These are phyloP conservation scores for Chanos chanos DNA, from an alignment of 2,797 vertebrate genomes.

Conservation along the genomic window DNA sequence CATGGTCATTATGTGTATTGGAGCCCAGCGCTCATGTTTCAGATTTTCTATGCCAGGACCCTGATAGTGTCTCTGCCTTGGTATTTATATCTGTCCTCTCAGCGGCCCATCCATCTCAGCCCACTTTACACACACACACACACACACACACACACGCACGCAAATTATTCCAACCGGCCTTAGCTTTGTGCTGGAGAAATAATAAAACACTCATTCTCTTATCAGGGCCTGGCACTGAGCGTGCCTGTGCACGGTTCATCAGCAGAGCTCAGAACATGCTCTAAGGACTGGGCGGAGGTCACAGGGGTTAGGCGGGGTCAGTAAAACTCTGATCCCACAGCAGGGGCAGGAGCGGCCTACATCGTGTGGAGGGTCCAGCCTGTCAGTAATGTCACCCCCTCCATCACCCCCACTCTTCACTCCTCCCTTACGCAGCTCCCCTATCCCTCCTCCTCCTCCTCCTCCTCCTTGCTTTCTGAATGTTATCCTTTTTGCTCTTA, in stretches of 20 bases:
- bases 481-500: slow-evolving; percentile 74
- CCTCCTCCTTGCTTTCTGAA: slow-evolving; percentile 63
- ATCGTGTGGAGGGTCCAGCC: not conserved
- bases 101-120: slow-evolving; percentile 24
- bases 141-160: not conserved
- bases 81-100: slow-evolving; percentile 34
- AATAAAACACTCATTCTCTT: slow-evolving; percentile 56
- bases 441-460: slow-evolving; percentile 55
- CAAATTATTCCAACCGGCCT: not conserved
- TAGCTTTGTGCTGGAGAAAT: slow-evolving; percentile 24
- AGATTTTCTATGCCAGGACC: slow-evolving; percentile 1
- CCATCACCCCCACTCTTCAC: not conserved
- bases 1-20: slow-evolving; percentile 20
- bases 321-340: slow-evolving; percentile 48
- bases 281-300: slow-evolving; percentile 48
- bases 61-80: not conserved
- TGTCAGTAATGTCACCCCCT: not conserved
- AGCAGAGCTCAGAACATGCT: slow-evolving; percentile 38
- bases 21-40: slow-evolving; percentile 19
- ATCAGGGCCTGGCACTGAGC: slow-evolving; percentile 56
- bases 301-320: slow-evolving; percentile 65
- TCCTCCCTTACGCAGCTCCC: not conserved
- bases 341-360: not conserved
- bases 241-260: slow-evolving; percentile 39
- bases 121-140: slow-evolving; percentile 3